Evolutionary conservation across 2,888 invertebrate species (phyloP).

Genomic region (Torymus auratus): DNA sequence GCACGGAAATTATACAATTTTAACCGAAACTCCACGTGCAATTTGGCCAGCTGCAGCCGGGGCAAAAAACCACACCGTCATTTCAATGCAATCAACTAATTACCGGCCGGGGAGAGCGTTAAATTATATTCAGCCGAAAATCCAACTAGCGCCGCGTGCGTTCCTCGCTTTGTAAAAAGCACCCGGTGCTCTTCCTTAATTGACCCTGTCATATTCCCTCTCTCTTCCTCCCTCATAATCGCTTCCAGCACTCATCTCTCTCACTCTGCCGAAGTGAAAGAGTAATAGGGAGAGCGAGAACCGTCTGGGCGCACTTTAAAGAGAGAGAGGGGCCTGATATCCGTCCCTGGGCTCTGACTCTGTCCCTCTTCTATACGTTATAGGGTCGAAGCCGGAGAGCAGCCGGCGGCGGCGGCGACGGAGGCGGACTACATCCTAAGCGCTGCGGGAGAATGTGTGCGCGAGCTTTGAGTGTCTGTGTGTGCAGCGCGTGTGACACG

Average conservation of each 20-base stretch:
- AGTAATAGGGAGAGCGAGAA: slow-evolving; percentile 27
- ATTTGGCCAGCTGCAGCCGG: neutral
- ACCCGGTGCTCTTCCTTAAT: slow-evolving; percentile 38
- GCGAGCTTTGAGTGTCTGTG: too few relatives aligned
- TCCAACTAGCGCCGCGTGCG: slow-evolving; percentile 24
- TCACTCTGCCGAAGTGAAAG: slow-evolving; percentile 4
- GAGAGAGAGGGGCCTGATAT: slow-evolving; percentile 45
- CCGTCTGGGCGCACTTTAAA: slow-evolving; percentile 49
- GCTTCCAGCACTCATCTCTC: slow-evolving; percentile 31
- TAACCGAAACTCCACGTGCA: too few relatives aligned
- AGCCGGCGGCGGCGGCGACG: neutral
- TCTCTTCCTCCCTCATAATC: slow-evolving; percentile 43
- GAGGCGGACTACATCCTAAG: too few relatives aligned
- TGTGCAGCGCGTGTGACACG: slow-evolving; percentile 22
- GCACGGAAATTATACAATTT: too few relatives aligned
- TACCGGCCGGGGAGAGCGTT: slow-evolving; percentile 5
- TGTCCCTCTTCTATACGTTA: neutral
- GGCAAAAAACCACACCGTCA: neutral
- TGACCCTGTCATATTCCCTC: slow-evolving; percentile 46
- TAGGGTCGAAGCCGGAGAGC: slow-evolving; percentile 15
- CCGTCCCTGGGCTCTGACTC: slow-evolving; percentile 49
- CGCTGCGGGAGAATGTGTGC: slow-evolving; percentile 18
- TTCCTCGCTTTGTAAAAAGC: slow-evolving; percentile 15
- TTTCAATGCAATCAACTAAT: slow-evolving; percentile 1
- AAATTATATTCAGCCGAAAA: slow-evolving; percentile 39